Base-by-base conservation (phyloP, 2,888 invertebrate species). In the Catocala sponsa region DNA sequence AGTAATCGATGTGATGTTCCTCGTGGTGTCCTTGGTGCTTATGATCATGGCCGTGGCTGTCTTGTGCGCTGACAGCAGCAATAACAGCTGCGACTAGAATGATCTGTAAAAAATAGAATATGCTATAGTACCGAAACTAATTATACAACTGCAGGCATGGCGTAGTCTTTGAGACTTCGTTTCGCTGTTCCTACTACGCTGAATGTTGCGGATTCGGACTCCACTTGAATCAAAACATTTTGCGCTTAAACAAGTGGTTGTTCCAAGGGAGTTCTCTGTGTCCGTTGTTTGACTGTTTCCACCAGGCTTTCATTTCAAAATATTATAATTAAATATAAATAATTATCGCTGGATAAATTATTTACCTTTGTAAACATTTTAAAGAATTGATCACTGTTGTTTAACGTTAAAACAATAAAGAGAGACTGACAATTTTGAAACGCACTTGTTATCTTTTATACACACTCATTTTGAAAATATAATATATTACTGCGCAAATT, bases 1-100 rank as follows among this genome's bases (percentile, higher is more conserved):
- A 47, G 25, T 47, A 47, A 13, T 47, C 47, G 7, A 25, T 10
- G 25, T 47, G 13, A 25, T 47, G 47, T 13, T 47, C 10, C 10
- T 25, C 47, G 25, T 47, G 47, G 10, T 47, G 44, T 12, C 12
- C 25, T 10, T 47, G 25, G 7, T 81, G 74, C 0, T 74, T 75
- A 38, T 55, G 47, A 38, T 7, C 35, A 9, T 38, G 35, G 35
- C 35, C 35, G 6, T 59, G 59, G 15, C 42, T 58, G 6, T 51
- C 25, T 33, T 57, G 48, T 43, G 58, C 59, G 9, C 42, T 35
- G 54, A 59, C 48, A 35, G 42, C 43, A 12, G 43, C 42, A 10
- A 59, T 38, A 0, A 59, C 35, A 43, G 4, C 32, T 33, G 59
- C 49, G n/a, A 54, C 35, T 54, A 59, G 6, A 10, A 48, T 5